These are phyloP conservation scores for Mionectes olivaceus DNA, from an alignment of 2,797 vertebrate genomes.

Conservation along the genomic window DNA sequence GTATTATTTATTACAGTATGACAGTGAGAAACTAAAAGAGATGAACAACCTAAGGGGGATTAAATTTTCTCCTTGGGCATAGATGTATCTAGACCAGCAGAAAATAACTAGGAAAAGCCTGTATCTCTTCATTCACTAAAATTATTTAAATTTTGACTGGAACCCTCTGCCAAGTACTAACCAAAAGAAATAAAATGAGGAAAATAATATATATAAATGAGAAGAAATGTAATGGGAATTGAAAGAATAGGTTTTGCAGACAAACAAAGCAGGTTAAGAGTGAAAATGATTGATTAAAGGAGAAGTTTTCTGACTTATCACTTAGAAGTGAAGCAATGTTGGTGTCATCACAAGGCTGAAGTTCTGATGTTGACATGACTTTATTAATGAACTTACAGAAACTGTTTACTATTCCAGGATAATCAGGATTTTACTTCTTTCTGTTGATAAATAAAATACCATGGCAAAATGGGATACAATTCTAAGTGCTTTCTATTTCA, in stretches of 20 bases:
- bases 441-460: background rate
- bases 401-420: background rate
- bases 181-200: background rate
- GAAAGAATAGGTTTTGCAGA: background rate
- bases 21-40: background rate
- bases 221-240: background rate
- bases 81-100: background rate
- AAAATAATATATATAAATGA: background rate
- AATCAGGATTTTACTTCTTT: background rate
- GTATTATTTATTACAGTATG: background rate
- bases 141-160: background rate
- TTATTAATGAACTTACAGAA: background rate
- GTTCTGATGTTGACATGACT: background rate
- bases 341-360: background rate
- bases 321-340: background rate
- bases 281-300: conserved; percentile 10
- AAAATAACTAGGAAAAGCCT: background rate
- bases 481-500: background rate
- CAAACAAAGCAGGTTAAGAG: background rate
- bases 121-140: background rate
- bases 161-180: background rate
- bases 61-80: background rate
- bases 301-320: background rate
- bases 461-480: background rate
- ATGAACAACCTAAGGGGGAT: background rate